Evolutionary conservation across 2,888 invertebrate genomes (phyloP).

Genomic region (Pilophorus perplexus): DNA sequence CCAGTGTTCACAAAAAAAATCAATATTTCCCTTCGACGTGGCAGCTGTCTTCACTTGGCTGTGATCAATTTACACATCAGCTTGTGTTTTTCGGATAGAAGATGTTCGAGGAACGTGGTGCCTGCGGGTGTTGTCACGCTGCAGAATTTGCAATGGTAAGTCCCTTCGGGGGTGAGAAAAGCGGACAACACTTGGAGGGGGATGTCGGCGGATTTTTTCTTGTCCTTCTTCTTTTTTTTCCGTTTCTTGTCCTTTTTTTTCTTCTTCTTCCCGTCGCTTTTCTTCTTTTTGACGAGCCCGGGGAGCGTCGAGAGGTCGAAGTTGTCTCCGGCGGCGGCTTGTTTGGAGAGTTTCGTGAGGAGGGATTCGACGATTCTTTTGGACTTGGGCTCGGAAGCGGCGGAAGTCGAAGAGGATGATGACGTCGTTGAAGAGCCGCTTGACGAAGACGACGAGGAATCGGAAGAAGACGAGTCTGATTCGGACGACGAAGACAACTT

Average conservation of each 20-base stretch:
- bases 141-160: constrained; percentile 19
- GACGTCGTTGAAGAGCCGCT: background rate
- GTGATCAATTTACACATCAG: constrained; percentile 8
- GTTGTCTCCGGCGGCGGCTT: background rate
- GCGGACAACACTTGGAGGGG: background rate
- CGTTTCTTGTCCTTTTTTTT: constrained; percentile 6
- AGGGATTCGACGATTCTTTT: background rate
- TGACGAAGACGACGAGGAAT: background rate
- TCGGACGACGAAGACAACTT: background rate
- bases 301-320: background rate
- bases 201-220: background rate
- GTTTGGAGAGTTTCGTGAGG: background rate
- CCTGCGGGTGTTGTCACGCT: background rate
- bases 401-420: background rate
- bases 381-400: background rate
- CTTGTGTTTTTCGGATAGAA: constrained; percentile 8
- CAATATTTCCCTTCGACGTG: no score
- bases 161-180: constrained; percentile 8
- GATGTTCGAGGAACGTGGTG: constrained; percentile 11
- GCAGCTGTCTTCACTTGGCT: no score
- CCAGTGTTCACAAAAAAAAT: no score
- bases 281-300: background rate
- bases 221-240: constrained; percentile 5
- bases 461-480: constrained; percentile 5
- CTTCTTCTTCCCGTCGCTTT: constrained; percentile 4